phyloP scores from a whole-genome alignment of 2,888 invertebrate genomes.

The Diloba caeruleocephala region DNA sequence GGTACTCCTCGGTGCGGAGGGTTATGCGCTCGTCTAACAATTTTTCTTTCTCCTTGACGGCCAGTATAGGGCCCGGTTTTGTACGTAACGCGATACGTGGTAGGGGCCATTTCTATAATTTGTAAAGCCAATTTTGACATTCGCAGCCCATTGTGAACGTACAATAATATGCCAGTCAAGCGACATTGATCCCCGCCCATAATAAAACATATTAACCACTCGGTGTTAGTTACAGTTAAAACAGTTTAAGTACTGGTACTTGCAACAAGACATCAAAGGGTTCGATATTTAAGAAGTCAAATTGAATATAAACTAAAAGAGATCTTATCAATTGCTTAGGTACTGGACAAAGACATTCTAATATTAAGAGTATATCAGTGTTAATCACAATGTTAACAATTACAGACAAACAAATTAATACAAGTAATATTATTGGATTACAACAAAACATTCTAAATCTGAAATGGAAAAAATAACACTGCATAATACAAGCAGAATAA shows the following conservation, averaged over 20 bases:
- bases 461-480: conserved; percentile 58
- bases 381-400: conserved; percentile 80
- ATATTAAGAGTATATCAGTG: conserved; percentile 58
- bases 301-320: conserved; percentile 29
- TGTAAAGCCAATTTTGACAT: conserved; percentile 86
- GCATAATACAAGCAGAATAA: conserved; percentile 3
- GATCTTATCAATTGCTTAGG: conserved; percentile 37
- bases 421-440: conserved; percentile 70
- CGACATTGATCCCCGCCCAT: conserved; percentile 72
- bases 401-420: conserved; percentile 70
- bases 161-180: conserved; percentile 74
- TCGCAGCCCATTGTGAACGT: conserved; percentile 75
- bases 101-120: conserved; percentile 90
- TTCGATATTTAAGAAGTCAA: conserved; percentile 26
- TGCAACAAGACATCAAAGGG: conserved; percentile 36
- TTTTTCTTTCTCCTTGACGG: conserved; percentile 96
- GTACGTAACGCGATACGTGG: conserved; percentile 97
- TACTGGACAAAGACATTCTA: conserved; percentile 62
- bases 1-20: conserved; percentile 96
- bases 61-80: conserved; percentile 94
- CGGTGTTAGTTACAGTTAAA: conserved; percentile 63
- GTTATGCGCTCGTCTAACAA: conserved; percentile 96
- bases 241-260: conserved; percentile 50
- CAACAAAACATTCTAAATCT: conserved; percentile 63
- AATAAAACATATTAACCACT: conserved; percentile 61